Conservation (phyloP, 2,113 vertebrate genomes). For the Meleagris gallopavo region DNA sequence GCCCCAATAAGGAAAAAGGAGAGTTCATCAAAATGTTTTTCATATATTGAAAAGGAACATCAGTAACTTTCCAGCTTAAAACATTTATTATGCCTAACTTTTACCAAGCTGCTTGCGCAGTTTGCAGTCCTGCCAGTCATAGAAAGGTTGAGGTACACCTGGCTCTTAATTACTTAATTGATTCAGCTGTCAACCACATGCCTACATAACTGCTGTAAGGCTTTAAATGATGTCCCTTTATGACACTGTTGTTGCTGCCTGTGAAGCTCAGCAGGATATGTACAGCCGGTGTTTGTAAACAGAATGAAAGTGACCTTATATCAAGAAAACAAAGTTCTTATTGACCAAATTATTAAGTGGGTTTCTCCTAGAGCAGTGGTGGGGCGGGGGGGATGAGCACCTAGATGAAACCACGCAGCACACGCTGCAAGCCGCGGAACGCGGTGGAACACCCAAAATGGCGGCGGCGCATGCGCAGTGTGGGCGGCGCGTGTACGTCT, state of each 20-base stretch:
- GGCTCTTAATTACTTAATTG: not conserved
- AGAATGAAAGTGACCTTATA: too few species aligned
- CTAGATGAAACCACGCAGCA: too few species aligned
- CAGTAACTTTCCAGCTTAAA: not conserved
- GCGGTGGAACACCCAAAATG: not conserved
- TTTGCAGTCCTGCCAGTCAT: not conserved
- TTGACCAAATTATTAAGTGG: not conserved
- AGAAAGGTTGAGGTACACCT: not conserved
- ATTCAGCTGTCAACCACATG: not conserved
- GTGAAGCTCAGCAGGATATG: not conserved
- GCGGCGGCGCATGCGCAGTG: not conserved
- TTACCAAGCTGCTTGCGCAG: not conserved
- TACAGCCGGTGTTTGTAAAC: not conserved
- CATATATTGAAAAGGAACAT: not conserved
- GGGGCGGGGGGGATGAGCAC: too few species aligned
- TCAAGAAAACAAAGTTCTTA: not conserved
- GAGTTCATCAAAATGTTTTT: not conserved
- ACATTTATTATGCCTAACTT: not conserved
- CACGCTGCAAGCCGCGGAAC: too few species aligned
- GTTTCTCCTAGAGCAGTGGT: not conserved
- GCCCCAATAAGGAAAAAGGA: not conserved
- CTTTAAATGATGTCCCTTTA: not conserved
- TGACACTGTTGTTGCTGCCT: not conserved
- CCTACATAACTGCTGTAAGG: not conserved
- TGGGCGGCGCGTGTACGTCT: not conserved